Evolutionary conservation across 2,888 invertebrate species (phyloP).

Genomic region (Microctonus hyperodae): DNA sequence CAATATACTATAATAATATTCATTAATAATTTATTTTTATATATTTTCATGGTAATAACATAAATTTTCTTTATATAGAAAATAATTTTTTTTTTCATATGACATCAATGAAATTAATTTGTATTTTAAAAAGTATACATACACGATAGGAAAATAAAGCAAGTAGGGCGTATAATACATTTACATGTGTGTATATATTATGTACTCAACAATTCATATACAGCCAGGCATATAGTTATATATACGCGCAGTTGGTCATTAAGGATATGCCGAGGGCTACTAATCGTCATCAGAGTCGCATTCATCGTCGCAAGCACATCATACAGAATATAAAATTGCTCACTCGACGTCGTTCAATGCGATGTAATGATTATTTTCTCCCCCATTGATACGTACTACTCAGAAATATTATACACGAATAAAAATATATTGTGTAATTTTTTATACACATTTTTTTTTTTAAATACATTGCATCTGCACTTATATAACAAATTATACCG

Average conservation of each 20-base stretch:
- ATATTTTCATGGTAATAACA: too few relatives aligned
- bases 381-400: background rate
- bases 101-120: background rate
- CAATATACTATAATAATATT: too few relatives aligned
- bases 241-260: conserved; percentile 38
- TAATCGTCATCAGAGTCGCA: conserved; percentile 57
- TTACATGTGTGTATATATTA: conserved; percentile 16
- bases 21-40: too few relatives aligned
- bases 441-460: too few relatives aligned
- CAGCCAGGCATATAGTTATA: background rate
- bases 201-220: conserved; percentile 26
- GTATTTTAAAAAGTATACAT: background rate
- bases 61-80: background rate
- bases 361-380: conserved; percentile 58
- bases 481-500: background rate
- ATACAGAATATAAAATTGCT: conserved; percentile 53
- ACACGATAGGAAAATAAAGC: background rate
- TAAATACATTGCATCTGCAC: background rate
- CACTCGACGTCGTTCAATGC: conserved; percentile 50
- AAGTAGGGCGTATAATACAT: background rate
- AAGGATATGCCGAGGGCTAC: conserved; percentile 50
- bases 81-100: background rate
- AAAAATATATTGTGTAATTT: conserved; percentile 49
- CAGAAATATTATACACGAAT: background rate
- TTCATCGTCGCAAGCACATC: conserved; percentile 50